These are phyloP conservation scores for Marronus borbonicus DNA, from an alignment of 2,888 invertebrate species.

Conservation along the genomic window DNA sequence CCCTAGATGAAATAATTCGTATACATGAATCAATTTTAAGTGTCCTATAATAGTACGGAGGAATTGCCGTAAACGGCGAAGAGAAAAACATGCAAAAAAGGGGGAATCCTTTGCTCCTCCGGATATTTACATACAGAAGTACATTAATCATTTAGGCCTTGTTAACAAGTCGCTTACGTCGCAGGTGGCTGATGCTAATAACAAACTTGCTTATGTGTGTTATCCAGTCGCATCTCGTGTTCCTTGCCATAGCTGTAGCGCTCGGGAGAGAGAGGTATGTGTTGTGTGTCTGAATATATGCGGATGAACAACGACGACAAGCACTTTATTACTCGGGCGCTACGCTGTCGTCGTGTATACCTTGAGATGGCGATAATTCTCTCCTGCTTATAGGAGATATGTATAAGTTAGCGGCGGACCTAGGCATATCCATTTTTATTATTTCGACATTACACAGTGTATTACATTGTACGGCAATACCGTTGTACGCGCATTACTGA, in stretches of 20 bases:
- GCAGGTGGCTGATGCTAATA: slow-evolving; percentile 59
- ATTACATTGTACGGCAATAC: too few relatives aligned
- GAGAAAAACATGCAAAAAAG: too few relatives aligned
- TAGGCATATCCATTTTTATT: slow-evolving; percentile 5
- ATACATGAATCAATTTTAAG: too few relatives aligned
- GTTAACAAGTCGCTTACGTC: slow-evolving; percentile 59
- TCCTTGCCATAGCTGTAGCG: slow-evolving; percentile 15
- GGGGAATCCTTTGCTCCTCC: slow-evolving; percentile 6
- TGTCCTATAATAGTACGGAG: too few relatives aligned
- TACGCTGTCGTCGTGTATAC: slow-evolving; percentile 31
- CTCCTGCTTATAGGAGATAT: not conserved
- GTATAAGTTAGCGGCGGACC: not conserved
- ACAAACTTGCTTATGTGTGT: slow-evolving; percentile 53
- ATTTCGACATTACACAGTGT: not conserved
- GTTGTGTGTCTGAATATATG: not conserved
- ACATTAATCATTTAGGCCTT: slow-evolving; percentile 60
- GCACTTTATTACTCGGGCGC: slow-evolving; percentile 50
- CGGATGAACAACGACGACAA: slow-evolving; percentile 11
- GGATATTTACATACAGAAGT: slow-evolving; percentile 60
- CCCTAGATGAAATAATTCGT: too few relatives aligned
- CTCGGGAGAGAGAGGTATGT: too few relatives aligned
- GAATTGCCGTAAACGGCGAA: too few relatives aligned
- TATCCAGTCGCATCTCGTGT: slow-evolving; percentile 52
- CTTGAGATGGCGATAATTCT: slow-evolving; percentile 50
- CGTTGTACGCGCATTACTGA: too few relatives aligned